Percentiles rank a stretch among this genome's conserved stretches.
phyloP scores from a whole-genome alignment of 2,113 vertebrate genomes.

The Limanda limanda region DNA sequence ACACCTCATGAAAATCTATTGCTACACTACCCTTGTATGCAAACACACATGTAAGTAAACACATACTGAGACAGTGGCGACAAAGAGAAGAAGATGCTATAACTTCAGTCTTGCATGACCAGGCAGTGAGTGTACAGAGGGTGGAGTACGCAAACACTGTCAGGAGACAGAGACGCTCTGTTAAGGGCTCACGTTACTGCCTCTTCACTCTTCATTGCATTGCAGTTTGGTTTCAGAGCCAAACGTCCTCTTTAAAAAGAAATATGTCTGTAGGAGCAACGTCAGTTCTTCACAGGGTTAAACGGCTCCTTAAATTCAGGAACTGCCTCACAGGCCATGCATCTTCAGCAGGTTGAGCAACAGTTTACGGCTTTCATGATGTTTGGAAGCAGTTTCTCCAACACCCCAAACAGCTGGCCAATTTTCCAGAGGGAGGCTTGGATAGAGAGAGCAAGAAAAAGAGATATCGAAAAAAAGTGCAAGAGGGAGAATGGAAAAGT shows the following conservation, averaged over 20 bases:
- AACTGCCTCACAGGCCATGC: background rate
- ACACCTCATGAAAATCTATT: background rate
- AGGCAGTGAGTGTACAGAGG: constrained; percentile 14
- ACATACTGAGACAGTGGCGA: background rate
- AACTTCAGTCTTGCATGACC: constrained; percentile 9
- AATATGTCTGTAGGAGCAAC: background rate
- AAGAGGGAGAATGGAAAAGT: constrained; percentile 28
- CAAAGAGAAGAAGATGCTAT: constrained; percentile 16
- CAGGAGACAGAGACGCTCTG: constrained; percentile 14
- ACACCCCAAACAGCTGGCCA: constrained; percentile 14
- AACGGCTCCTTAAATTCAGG: background rate
- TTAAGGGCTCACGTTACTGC: background rate
- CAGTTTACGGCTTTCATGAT: constrained; percentile 34
- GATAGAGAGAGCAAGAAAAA: constrained; percentile 4
- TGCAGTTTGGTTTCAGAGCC: background rate
- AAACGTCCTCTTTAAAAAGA: background rate
- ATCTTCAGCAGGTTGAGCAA: constrained; percentile 28
- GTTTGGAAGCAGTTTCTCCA: constrained; percentile 34
- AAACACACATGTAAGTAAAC: background rate
- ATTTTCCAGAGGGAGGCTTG: constrained; percentile 47
- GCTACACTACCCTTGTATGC: too few relatives aligned
- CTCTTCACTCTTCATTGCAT: background rate
- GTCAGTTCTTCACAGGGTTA: background rate
- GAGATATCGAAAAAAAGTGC: background rate
- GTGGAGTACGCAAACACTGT: constrained; percentile 40